Conservation (phyloP, 2,888 invertebrate genomes). For the Brassicogethes aeneus region DNA sequence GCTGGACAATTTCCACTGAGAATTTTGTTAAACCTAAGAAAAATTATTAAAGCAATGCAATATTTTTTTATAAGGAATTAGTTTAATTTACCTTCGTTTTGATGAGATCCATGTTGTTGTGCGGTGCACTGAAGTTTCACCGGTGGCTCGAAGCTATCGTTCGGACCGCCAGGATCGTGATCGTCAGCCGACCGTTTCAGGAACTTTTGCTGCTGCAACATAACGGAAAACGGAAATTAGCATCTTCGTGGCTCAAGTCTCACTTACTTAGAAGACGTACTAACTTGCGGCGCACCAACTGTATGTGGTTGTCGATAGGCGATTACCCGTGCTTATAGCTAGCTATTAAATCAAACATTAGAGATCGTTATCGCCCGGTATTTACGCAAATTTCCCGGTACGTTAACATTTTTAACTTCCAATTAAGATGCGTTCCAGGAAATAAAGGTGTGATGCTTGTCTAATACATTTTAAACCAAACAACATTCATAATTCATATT, state of each 20-base stretch:
- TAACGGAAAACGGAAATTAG: slow-evolving; percentile 8
- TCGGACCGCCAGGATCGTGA: slow-evolving; percentile 41
- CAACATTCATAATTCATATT: too few species aligned
- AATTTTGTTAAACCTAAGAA: slow-evolving; percentile 54
- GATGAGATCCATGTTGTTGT: slow-evolving; percentile 40
- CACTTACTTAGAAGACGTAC: too few species aligned
- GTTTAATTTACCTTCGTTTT: slow-evolving; percentile 36
- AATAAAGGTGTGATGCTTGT: too few species aligned
- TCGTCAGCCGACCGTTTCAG: slow-evolving; percentile 64
- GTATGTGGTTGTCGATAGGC: too few species aligned
- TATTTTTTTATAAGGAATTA: neutral
- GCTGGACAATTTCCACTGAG: slow-evolving; percentile 88
- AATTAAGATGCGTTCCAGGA: too few species aligned
- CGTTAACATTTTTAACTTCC: too few species aligned
- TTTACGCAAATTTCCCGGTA: too few species aligned
- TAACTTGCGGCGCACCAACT: too few species aligned
- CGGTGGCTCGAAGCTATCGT: slow-evolving; percentile 60
- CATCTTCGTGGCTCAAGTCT: neutral
- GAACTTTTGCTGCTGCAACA: slow-evolving; percentile 75
- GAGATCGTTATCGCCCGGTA: too few species aligned
- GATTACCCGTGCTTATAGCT: too few species aligned
- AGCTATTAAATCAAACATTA: too few species aligned
- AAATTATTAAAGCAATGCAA: slow-evolving; percentile 22
- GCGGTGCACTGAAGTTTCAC: slow-evolving; percentile 63
- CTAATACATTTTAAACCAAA: too few species aligned